Percentiles rank a stretch among this genome's conserved stretches.
phyloP scores from a whole-genome alignment of 1,140 invertebrate genomes.

The Colletes latitarsis region DNA sequence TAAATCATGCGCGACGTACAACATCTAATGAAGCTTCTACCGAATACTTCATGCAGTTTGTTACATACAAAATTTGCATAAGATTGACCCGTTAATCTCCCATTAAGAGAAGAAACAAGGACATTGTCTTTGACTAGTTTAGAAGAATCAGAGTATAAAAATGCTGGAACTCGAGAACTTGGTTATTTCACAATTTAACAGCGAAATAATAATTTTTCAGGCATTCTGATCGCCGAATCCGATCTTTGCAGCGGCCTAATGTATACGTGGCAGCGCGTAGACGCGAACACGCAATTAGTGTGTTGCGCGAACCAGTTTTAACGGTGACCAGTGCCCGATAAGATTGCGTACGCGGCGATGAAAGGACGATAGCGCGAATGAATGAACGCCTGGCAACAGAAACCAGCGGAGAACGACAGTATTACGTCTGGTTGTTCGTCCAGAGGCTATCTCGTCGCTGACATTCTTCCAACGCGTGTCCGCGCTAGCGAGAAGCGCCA shows the following conservation, averaged over 20 bases:
- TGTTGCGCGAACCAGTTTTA: not conserved
- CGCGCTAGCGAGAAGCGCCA: conserved; percentile 33
- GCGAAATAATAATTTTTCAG: no score
- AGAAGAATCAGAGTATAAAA: no score
- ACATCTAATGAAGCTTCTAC: not conserved
- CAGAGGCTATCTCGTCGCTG: not conserved
- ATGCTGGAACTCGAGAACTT: no score
- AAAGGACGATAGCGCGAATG: conserved; percentile 23
- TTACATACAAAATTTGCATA: not conserved
- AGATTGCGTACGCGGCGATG: conserved; percentile 11
- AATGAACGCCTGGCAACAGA: not conserved
- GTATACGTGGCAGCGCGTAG: not conserved
- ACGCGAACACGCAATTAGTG: not conserved
- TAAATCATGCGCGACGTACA: not conserved
- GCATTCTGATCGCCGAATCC: no score
- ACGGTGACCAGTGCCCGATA: not conserved
- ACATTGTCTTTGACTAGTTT: no score
- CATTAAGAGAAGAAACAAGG: no score
- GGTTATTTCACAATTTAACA: no score
- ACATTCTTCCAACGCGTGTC: conserved; percentile 39
- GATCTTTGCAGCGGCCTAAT: no score
- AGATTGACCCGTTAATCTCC: no score
- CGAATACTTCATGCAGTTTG: no score
- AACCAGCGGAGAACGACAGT: conserved; percentile 16
- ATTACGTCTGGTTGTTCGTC: no score